Percentiles rank a stretch among this genome's conserved stretches.
These are phyloP conservation scores for Nebria brevicollis DNA, from an alignment of 2,888 invertebrate genomes.

Conservation along the genomic window DNA sequence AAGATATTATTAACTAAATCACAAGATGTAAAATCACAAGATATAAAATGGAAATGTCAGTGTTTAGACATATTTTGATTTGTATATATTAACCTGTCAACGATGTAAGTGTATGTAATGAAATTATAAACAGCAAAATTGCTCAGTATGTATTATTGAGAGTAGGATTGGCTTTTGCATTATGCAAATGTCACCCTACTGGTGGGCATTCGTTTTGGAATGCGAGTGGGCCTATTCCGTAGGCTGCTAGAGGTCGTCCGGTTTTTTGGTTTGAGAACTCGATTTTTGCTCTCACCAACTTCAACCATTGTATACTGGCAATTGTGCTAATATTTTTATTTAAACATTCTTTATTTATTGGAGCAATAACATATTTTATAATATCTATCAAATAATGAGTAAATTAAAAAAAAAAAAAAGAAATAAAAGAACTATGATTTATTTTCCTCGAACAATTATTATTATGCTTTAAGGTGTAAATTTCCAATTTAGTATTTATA, in stretches of 20 bases:
- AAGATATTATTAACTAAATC: no score
- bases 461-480: no score
- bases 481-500: no score
- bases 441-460: no score
- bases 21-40: not conserved
- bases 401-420: no score
- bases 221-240: constrained; percentile 22
- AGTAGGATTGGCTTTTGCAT: constrained; percentile 6
- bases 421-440: no score
- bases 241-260: constrained; percentile 18
- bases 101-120: not conserved
- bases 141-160: not conserved
- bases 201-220: constrained; percentile 24
- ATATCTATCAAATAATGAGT: no score
- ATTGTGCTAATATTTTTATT: not conserved
- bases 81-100: constrained; percentile 2
- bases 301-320: not conserved
- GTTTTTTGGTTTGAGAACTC: constrained; percentile 4
- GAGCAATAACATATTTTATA: no score
- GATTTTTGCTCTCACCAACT: not conserved
- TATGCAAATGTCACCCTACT: constrained; percentile 22
- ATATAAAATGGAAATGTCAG: constrained; percentile 9
- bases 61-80: not conserved
- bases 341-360: not conserved
- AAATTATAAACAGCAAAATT: constrained; percentile 4